Evolutionary conservation across 2,797 vertebrate species (phyloP).

Genomic region (Enteromius fasciolatus): DNA sequence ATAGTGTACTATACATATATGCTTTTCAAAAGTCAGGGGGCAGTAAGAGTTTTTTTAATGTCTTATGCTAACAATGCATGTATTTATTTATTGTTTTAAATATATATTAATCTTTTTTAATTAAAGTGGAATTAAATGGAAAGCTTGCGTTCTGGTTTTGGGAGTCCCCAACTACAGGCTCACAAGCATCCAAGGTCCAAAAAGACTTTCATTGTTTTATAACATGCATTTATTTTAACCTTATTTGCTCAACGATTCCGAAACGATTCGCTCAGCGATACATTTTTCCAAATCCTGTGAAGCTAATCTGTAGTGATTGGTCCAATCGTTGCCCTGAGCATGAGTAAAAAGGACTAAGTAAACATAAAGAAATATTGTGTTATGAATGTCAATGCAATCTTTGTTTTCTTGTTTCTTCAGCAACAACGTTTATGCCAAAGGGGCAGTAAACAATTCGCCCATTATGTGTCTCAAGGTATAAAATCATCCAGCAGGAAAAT

Average conservation of each 20-base stretch:
- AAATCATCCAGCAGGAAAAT: conserved; percentile 15
- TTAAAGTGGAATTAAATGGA: too few species aligned
- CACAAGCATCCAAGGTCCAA: too few species aligned
- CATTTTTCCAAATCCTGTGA: too few species aligned
- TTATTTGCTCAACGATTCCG: too few species aligned
- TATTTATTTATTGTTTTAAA: background rate
- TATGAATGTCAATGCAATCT: conserved; percentile 1
- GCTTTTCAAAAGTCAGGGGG: background rate
- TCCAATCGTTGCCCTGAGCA: background rate
- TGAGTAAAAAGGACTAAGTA: background rate
- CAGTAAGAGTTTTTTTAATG: background rate
- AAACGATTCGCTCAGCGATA: too few species aligned
- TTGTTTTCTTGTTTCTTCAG: conserved; percentile 17
- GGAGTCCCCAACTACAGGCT: too few species aligned
- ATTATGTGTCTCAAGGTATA: conserved; percentile 11
- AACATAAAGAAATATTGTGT: background rate
- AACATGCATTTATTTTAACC: too few species aligned
- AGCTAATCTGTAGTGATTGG: too few species aligned
- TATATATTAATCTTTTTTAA: background rate
- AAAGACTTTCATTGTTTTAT: too few species aligned
- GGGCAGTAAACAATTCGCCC: background rate
- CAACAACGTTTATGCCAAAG: conserved; percentile 11
- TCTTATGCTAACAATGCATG: background rate
- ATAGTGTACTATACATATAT: background rate
- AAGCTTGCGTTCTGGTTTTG: too few species aligned